Percentiles rank a stretch among this genome's conserved stretches.
These are phyloP conservation scores for Megathymus violae DNA, from an alignment of 1,140 invertebrate genomes.

Conservation along the genomic window DNA sequence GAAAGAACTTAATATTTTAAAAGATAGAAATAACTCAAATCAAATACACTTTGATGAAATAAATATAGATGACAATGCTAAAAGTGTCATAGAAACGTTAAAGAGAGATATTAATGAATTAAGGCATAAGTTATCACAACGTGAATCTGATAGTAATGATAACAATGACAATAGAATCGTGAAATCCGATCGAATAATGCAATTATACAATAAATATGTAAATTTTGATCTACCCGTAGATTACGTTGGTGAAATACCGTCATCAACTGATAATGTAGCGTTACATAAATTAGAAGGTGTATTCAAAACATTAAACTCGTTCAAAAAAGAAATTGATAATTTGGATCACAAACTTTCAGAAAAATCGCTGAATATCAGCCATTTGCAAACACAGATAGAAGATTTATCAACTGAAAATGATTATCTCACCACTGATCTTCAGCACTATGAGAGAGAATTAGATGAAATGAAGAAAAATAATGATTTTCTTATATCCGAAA, in stretches of 20 bases:
- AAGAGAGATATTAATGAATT: constrained; percentile 80
- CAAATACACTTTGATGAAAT: constrained; percentile 71
- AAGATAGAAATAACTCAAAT: constrained; percentile 64
- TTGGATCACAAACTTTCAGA: constrained; percentile 71
- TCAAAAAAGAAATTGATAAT: constrained; percentile 73
- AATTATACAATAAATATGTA: constrained; percentile 80
- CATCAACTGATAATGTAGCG: constrained; percentile 64
- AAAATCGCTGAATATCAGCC: constrained; percentile 65
- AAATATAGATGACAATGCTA: constrained; percentile 83
- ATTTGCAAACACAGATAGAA: constrained; percentile 75
- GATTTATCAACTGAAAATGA: constrained; percentile 83
- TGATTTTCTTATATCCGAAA: constrained; percentile 86
- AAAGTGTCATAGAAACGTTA: constrained; percentile 80
- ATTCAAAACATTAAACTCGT: constrained; percentile 71
- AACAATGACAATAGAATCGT: constrained; percentile 59
- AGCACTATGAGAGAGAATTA: constrained; percentile 86
- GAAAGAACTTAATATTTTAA: constrained; percentile 76
- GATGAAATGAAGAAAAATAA: constrained; percentile 87
- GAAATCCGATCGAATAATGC: constrained; percentile 75
- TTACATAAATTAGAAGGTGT: constrained; percentile 69
- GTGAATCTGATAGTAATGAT: constrained; percentile 57
- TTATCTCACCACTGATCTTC: constrained; percentile 84
- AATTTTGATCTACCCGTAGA: constrained; percentile 77
- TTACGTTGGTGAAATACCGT: constrained; percentile 73
- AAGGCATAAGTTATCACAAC: constrained; percentile 71